A percentile compares a stretch with the other conserved stretches of the same genome.
These are phyloP conservation scores for Gibbula magus DNA, from an alignment of 2,888 invertebrate genomes.

Conservation along the genomic window DNA sequence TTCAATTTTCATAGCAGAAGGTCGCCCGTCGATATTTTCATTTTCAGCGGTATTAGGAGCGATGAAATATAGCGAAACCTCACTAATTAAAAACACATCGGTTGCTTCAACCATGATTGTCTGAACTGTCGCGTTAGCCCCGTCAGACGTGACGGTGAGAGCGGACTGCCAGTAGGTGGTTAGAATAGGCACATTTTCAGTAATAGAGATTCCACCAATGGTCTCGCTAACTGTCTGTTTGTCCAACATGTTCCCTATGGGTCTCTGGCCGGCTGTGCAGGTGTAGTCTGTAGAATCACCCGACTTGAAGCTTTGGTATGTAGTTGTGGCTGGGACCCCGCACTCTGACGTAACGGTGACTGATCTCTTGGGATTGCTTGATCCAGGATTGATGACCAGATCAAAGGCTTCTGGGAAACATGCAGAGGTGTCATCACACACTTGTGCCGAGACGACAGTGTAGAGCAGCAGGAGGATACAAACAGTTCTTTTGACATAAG, in stretches of 20 bases:
- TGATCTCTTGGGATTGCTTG: neutral
- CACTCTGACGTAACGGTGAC: neutral
- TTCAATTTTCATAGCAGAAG: constrained; percentile 42
- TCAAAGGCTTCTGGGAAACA: neutral
- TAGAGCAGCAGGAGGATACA: neutral
- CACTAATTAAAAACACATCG: constrained; percentile 38
- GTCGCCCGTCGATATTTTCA: constrained; percentile 38
- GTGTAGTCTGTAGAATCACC: neutral
- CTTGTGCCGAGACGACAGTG: neutral
- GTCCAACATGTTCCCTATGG: neutral
- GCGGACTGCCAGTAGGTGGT: constrained; percentile 47
- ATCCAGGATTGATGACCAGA: neutral
- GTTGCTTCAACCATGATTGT: constrained; percentile 37
- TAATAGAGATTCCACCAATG: neutral
- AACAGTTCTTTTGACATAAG: neutral
- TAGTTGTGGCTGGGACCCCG: neutral
- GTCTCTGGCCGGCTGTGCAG: neutral
- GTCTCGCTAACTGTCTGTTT: neutral
- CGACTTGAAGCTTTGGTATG: neutral
- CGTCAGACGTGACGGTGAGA: constrained; percentile 30
- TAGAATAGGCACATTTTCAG: neutral
- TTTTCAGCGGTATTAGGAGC: constrained; percentile 29
- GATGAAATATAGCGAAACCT: constrained; percentile 38
- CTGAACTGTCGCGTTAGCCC: neutral
- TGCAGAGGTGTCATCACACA: neutral